Percentiles rank a stretch among this genome's conserved stretches.
These are phyloP conservation scores for Proterorhinus semilunaris DNA, from an alignment of 2,113 vertebrate species.

Conservation along the genomic window DNA sequence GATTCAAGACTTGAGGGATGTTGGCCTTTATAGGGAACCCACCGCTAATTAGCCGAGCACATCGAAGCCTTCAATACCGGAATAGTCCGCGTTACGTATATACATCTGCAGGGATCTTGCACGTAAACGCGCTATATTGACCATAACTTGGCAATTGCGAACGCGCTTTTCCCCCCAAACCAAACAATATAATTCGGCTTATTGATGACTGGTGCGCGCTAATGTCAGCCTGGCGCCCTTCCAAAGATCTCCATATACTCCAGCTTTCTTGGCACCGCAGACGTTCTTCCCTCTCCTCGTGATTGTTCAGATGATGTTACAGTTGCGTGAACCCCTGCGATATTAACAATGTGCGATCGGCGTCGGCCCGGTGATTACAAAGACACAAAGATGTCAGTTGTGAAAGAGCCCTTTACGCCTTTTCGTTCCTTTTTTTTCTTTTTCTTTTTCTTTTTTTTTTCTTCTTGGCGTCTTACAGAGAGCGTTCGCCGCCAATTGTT, in stretches of 20 bases:
- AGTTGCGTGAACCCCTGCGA: constrained; percentile 48
- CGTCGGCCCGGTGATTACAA: constrained; percentile 48
- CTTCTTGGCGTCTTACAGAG: constrained; percentile 32
- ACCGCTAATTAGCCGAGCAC: constrained; percentile 16
- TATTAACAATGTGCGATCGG: constrained; percentile 55
- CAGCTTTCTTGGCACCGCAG: constrained; percentile 31
- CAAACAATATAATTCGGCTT: constrained; percentile 9
- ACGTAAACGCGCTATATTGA: not conserved
- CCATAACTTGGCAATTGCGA: constrained; percentile 3
- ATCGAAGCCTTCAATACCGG: not conserved
- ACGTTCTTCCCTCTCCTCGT: constrained; percentile 10
- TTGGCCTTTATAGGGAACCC: constrained; percentile 22
- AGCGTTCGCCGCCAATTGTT: constrained; percentile 45
- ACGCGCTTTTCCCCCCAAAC: not conserved
- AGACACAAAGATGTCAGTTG: constrained; percentile 54
- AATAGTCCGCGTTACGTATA: not conserved
- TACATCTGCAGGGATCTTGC: not conserved
- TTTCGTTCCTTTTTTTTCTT: constrained; percentile 11
- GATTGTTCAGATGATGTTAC: constrained; percentile 55
- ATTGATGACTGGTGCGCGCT: constrained; percentile 23
- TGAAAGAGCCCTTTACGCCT: constrained; percentile 53
- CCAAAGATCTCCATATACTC: constrained; percentile 32
- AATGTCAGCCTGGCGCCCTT: constrained; percentile 24
- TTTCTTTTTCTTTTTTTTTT: constrained; percentile 3
- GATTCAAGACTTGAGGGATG: constrained; percentile 26